Evolutionary conservation across 2,113 vertebrate genomes (phyloP).

Genomic region (Gymnarchus niloticus): DNA sequence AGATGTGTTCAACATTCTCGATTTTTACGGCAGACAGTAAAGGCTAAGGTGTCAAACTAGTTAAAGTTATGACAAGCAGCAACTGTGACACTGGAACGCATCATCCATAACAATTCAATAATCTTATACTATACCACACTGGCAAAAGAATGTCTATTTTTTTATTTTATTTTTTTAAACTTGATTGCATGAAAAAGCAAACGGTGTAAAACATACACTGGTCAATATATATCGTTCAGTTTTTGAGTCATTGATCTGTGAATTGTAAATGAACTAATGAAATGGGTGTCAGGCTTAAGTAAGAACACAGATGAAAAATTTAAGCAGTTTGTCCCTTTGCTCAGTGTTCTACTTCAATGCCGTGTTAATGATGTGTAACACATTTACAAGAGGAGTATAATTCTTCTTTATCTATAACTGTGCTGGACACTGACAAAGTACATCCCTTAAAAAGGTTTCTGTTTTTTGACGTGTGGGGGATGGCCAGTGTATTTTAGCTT

Average conservation of each 20-base stretch:
- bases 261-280: background rate
- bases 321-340: background rate
- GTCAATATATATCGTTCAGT: background rate
- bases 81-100: background rate
- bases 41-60: background rate
- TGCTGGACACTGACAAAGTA: background rate
- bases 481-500: background rate
- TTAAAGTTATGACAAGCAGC: background rate
- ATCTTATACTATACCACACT: background rate
- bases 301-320: background rate
- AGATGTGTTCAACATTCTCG: background rate
- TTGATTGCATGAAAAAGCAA: background rate
- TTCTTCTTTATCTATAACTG: too few species aligned
- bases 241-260: background rate
- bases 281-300: background rate
- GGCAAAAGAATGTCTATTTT: too few species aligned
- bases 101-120: background rate
- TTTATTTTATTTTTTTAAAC: too few species aligned
- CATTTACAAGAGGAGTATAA: background rate
- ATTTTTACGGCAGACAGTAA: background rate
- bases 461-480: background rate
- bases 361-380: background rate
- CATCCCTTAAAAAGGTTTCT: background rate
- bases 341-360: background rate
- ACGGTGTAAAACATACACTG: background rate